Percentiles rank a stretch among this genome's conserved stretches.
Evolutionary conservation across 2,888 invertebrate species (phyloP).

Genomic region (Xestobium rufovillosum): DNA sequence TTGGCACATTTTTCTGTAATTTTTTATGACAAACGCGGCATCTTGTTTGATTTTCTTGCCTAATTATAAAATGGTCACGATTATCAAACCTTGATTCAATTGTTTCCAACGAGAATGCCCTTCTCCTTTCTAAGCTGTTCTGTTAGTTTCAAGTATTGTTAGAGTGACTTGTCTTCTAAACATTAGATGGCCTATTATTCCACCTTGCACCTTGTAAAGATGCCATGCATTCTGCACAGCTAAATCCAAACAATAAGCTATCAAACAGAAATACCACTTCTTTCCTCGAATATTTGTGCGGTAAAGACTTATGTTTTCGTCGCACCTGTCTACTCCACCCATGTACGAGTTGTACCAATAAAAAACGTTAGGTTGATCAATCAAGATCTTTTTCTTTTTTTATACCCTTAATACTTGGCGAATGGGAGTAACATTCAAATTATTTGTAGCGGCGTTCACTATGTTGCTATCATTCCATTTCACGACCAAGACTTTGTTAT

Average conservation of each 20-base stretch:
- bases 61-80: slow-evolving; percentile 16
- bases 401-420: slow-evolving; percentile 17
- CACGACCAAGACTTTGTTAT: slow-evolving; percentile 11
- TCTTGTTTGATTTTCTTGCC: slow-evolving; percentile 17
- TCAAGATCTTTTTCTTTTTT: slow-evolving; percentile 15
- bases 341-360: slow-evolving; percentile 21
- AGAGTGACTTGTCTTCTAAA: slow-evolving; percentile 21
- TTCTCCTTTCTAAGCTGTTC: slow-evolving; percentile 11
- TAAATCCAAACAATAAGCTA: slow-evolving; percentile 23
- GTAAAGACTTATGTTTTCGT: slow-evolving; percentile 27
- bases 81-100: slow-evolving; percentile 15
- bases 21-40: slow-evolving; percentile 25
- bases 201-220: slow-evolving; percentile 21
- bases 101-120: slow-evolving; percentile 6
- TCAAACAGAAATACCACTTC: slow-evolving; percentile 28
- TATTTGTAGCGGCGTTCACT: slow-evolving; percentile 16
- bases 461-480: slow-evolving; percentile 20
- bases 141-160: slow-evolving; percentile 14
- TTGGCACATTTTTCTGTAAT: slow-evolving; percentile 14
- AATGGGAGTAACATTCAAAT: slow-evolving; percentile 10
- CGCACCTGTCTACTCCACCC: slow-evolving; percentile 22
- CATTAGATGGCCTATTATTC: slow-evolving; percentile 24
- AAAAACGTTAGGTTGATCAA: slow-evolving; percentile 15
- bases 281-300: slow-evolving; percentile 24
- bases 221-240: slow-evolving; percentile 26